A percentile compares a stretch with the other conserved stretches of the same genome.
Conservation (phyloP, 2,888 invertebrate species). For the Dione juno region DNA sequence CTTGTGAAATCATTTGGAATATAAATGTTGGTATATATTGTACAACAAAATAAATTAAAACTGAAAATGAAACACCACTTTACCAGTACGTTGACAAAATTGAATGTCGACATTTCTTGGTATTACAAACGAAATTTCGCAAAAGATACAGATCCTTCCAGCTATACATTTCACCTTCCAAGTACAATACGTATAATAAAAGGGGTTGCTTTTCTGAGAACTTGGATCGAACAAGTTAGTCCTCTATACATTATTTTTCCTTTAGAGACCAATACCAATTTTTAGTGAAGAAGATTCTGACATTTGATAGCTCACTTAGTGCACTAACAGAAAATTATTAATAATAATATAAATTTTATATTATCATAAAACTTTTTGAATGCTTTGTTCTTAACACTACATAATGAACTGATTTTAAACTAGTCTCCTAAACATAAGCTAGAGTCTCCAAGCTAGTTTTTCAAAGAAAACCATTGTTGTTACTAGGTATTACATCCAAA, state of each 20-base stretch:
- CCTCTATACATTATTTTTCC: background rate
- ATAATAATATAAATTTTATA: background rate
- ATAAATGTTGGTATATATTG: background rate
- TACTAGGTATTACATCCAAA: conserved; percentile 44
- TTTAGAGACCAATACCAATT: background rate
- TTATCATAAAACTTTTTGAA: background rate
- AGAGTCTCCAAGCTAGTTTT: background rate
- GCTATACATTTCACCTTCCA: conserved; percentile 17
- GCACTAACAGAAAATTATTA: background rate
- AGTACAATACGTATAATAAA: conserved; percentile 12
- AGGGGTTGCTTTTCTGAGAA: conserved; percentile 20
- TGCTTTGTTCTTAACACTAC: background rate
- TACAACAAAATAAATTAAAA: background rate
- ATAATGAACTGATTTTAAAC: background rate
- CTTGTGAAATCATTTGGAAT: background rate
- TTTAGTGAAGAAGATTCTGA: background rate
- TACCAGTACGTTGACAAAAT: conserved; percentile 13
- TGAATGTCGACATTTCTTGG: conserved; percentile 10
- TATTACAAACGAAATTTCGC: conserved; percentile 8
- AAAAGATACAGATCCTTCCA: conserved; percentile 16
- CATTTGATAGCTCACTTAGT: background rate
- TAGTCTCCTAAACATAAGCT: background rate
- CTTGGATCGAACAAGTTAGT: conserved; percentile 10
- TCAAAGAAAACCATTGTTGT: conserved; percentile 29
- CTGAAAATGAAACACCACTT: conserved; percentile 3